Percentiles rank a stretch among this genome's conserved stretches.
Conservation (phyloP, 2,888 invertebrate genomes). For the Synergus itoensis region DNA sequence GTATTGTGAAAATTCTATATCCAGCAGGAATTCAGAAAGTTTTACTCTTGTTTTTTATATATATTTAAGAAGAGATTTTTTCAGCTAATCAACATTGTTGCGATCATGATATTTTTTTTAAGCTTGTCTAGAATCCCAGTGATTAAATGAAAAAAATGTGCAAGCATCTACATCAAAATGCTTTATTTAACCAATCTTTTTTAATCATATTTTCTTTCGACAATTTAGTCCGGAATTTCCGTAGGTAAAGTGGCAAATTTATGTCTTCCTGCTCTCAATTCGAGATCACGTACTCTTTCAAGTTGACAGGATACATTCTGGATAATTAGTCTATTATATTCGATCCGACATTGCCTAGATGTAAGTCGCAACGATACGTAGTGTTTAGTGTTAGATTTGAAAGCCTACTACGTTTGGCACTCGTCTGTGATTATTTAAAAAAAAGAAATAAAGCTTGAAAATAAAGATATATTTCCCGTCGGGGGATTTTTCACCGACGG, state of each 20-base stretch:
- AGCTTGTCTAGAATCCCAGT: background rate
- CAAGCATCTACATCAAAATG: background rate
- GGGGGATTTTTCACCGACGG: background rate
- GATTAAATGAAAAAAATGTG: background rate
- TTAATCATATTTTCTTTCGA: background rate
- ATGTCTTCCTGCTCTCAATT: constrained; percentile 53
- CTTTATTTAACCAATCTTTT: background rate
- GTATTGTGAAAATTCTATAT: constrained; percentile 17
- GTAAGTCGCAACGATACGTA: constrained; percentile 49
- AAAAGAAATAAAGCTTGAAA: constrained; percentile 53
- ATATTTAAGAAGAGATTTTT: background rate
- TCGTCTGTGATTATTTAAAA: constrained; percentile 67
- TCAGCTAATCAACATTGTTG: background rate
- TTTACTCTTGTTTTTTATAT: background rate
- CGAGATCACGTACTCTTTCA: constrained; percentile 27
- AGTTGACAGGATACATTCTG: constrained; percentile 12
- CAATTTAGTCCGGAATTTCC: background rate
- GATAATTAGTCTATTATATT: constrained; percentile 35
- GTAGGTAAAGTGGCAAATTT: constrained; percentile 46
- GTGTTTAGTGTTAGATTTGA: constrained; percentile 61
- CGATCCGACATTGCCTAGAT: constrained; percentile 34
- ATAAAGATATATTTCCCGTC: constrained; percentile 40
- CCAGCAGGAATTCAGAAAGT: constrained; percentile 1
- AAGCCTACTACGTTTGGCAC: constrained; percentile 68
- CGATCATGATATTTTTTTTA: background rate